Evolutionary conservation across 2,888 invertebrate species (phyloP), one percentile per base, ranked within the genome.

Genomic region (Germaria angustata): DNA sequence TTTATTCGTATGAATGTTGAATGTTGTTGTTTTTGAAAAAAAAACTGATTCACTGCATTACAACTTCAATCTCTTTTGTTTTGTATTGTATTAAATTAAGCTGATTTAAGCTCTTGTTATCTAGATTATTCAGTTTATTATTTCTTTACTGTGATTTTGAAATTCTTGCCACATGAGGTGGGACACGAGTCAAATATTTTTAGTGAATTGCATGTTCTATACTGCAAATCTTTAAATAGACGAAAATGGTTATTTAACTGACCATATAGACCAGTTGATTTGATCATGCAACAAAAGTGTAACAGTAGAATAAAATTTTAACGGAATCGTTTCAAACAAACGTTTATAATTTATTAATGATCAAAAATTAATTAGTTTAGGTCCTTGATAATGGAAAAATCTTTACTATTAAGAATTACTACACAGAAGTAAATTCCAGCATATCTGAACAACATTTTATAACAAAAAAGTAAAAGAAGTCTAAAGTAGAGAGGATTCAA

Each of bases 71-170:
- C 22, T 65, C 51, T 32, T 49, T 57, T 73, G n/a, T 69, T 41
- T 66, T 15, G 28, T 22, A 39, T 68, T 75, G 61, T 75, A 53
- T 65, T 71, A 76, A 71, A 63, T 71, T 59, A 77, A 81, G 77
- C 72, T 63, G 77, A 72, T 77, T 81, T 76, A 81, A 81, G 76
- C 77, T 44, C 22, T 46, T 77, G 49, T 79, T 79, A 79, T 79
- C 79, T 79, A 65, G 79, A 79, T 79, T 79, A 57, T 66, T 49
- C 6, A n/a, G 59, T 57, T 51, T 68, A 57, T 55, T 66, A 39
- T 68, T 66, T 71, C 34, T 20, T 78, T 61, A 9, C 46, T 65
- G 8, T 49, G 15, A 55, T 51, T 28, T 57, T 4, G 57, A 65
- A 39, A 66, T 57, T 49, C 22, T 41, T 71, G 46, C 28, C 46